Base-by-base conservation (phyloP, 2,888 invertebrate genomes). In the Phyllotreta striolata region DNA sequence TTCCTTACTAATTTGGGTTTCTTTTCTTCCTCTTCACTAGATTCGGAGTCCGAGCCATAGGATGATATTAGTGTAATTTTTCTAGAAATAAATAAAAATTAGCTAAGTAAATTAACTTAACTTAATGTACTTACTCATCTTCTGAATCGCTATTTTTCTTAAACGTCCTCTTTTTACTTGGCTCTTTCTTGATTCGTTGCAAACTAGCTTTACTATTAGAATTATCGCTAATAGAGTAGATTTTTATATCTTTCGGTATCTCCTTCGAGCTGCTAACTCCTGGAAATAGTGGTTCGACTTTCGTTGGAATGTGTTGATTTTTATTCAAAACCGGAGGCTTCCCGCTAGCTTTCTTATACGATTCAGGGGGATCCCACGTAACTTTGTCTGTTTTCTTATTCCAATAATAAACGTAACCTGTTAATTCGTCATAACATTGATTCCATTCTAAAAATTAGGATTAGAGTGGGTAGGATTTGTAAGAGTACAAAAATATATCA, bases 401-500 rank as follows among this genome's bases (percentile, higher is more conserved):
- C 88, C 89, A 89, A 72, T 87, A 89, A 76, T 89, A 89, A 1
- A 85, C 82, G 75, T 85, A 88, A 1, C 88, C 88, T 0, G 85
- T 85, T 9, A 81, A 80, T 72, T 86, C 84, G 74, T 88, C 88
- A 68, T 82, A 83, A 73, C 88, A 88, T 76, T 87, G 86, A 83
- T 89, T 85, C 90, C 90, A 89, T 74, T 84, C 85, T 86, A 81
- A 57, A 63, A 63, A 57, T 34, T 24, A 24, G 24, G 2, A 24
- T 24, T 24, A 24, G 24, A 24, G 24, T n/a, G 47, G 47, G 41
- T 54, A 6, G 8, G 8, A 38, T 39, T 1, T 13, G 7, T 51
- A 14, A 24, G 46, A 1, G 6, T 14, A 13, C 8, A 47, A 12
- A 5, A 47, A 8, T 37, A 35, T 51, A 24, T 24, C 24, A 3